Base-by-base conservation (phyloP, 2,888 invertebrate genomes). In the Tiliacea aurago region DNA sequence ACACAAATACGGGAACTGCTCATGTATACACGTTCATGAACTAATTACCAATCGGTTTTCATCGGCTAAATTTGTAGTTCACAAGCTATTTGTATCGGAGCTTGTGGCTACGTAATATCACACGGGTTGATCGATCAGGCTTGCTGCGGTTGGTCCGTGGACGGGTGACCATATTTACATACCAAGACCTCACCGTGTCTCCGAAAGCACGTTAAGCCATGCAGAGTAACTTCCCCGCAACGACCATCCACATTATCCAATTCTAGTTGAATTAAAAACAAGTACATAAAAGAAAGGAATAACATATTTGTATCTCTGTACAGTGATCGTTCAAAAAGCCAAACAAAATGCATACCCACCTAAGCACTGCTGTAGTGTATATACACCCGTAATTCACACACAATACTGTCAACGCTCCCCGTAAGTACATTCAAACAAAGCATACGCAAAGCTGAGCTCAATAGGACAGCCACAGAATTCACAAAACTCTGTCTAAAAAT, bases 401-500 rank as follows among this genome's bases (percentile, higher is more conserved):
- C 66, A 67, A 81, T 59, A 67, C 78, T 43, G 28, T 18, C 59
- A 20, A 70, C 56, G n/a, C 58, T 41, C 49, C 37, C 23, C 15
- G 61, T 28, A 28, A 28, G 28, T 45, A 45, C 43, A 62, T 45
- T 61, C 49, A 53, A 65, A 81, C 68, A 74, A 66, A 59, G 41
- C 67, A 23, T 59, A 58, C 61, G 56, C 20, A 61, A 82, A 56
- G 20, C 63, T 69, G 28, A 61, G 58, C 71, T 70, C 43, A 68
- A 76, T 66, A 65, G 66, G 13, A 73, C n/a, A 66, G 63, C 69
- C 65, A 62, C 33, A 53, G 56, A 83, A 79, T 73, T 62, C 53
- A 67, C 59, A 73, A 76, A 80, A 69, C 11, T 41, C 59, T 68
- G 61, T 62, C 56, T 63, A 81, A 80, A 81, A 81, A 62, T 56